Evolutionary conservation across 2,888 invertebrate genomes (phyloP).

Genomic region (Pammene fasciana): DNA sequence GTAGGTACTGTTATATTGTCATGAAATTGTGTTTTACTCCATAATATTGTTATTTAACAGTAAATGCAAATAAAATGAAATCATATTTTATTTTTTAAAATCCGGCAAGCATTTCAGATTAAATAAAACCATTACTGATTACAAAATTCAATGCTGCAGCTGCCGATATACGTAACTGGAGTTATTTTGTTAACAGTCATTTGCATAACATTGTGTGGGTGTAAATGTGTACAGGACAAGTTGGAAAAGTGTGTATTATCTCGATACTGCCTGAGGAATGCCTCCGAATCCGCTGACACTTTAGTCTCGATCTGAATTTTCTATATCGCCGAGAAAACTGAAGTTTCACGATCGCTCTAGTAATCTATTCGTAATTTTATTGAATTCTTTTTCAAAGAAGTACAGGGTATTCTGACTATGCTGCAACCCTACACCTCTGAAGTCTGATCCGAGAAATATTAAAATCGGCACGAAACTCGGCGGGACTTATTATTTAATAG

Average conservation of each 20-base stretch:
- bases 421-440: not conserved
- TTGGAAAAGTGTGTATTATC: slow-evolving; percentile 34
- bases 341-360: slow-evolving; percentile 47
- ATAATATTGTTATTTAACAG: too few species aligned
- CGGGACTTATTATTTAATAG: too few species aligned
- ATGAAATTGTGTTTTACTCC: too few species aligned
- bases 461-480: too few species aligned
- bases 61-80: too few species aligned
- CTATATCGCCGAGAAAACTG: slow-evolving; percentile 58
- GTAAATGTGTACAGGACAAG: slow-evolving; percentile 25
- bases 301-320: slow-evolving; percentile 69
- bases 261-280: slow-evolving; percentile 55
- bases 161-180: slow-evolving; percentile 14
- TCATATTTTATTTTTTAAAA: too few species aligned
- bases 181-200: slow-evolving; percentile 24
- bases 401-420: not conserved
- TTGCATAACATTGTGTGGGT: slow-evolving; percentile 24
- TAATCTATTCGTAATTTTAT: slow-evolving; percentile 47
- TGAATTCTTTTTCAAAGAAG: slow-evolving; percentile 21
- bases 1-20: too few species aligned
- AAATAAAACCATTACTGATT: not conserved
- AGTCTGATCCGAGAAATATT: too few species aligned
- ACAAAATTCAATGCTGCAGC: not conserved
- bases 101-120: too few species aligned
- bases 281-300: slow-evolving; percentile 59